phyloP scores from a whole-genome alignment of 53 echinoderm and acorn worm species.

The Temnopleurus reevesii region DNA sequence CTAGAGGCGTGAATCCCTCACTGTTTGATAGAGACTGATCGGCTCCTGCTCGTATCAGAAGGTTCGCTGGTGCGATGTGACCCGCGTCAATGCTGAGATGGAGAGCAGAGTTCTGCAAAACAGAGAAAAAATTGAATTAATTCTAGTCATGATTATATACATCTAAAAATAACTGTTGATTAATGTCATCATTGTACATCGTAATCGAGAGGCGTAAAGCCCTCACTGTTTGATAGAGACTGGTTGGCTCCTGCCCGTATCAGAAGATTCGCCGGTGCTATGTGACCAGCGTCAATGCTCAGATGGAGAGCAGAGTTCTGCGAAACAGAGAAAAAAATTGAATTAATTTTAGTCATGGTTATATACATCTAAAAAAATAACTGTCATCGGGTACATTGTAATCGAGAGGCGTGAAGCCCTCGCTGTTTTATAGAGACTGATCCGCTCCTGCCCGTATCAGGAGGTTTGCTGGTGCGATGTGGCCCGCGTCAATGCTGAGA shows the following conservation, averaged over 20 bases:
- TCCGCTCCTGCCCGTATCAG: slow-evolving; percentile 72
- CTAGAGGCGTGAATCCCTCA: slow-evolving; percentile 60
- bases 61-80: slow-evolving; percentile 63
- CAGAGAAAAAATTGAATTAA: no score
- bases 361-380: no score
- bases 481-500: slow-evolving; percentile 58
- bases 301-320: slow-evolving; percentile 82
- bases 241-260: slow-evolving; percentile 71
- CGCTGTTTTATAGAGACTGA: slow-evolving; percentile 62
- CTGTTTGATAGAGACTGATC: slow-evolving; percentile 68
- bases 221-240: slow-evolving; percentile 60
- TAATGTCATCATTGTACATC: no score
- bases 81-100: slow-evolving; percentile 65
- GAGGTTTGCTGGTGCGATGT: slow-evolving; percentile 63
- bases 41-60: slow-evolving; percentile 68
- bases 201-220: slow-evolving; percentile 68
- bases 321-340: no score
- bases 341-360: no score
- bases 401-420: slow-evolving; percentile 66
- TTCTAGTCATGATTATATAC: no score
- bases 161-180: no score
- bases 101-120: slow-evolving; percentile 69
- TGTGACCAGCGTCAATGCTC: slow-evolving; percentile 59
- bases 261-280: slow-evolving; percentile 63
- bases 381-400: no score